Evolutionary conservation across 1,140 invertebrate species (phyloP).

Genomic region (Solenopsis invicta): DNA sequence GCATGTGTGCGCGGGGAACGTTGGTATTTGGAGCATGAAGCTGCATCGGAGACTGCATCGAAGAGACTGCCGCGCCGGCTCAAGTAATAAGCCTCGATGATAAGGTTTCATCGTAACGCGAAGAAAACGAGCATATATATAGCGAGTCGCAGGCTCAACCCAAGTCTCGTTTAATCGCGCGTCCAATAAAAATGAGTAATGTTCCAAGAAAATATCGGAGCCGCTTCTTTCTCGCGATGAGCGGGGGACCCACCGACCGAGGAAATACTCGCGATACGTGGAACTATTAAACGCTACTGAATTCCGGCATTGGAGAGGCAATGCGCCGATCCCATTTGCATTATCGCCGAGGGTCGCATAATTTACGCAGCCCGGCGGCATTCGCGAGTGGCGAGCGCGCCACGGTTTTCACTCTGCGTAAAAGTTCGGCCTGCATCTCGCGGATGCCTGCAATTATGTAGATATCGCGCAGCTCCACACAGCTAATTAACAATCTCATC

Average conservation of each 20-base stretch:
- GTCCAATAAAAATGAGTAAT: conserved; percentile 58
- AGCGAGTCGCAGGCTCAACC: conserved; percentile 1
- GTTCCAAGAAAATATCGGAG: conserved; percentile 50
- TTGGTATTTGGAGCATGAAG: conserved; percentile 44
- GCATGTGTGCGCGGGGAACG: not conserved
- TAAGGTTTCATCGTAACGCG: conserved; percentile 42
- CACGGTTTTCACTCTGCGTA: conserved; percentile 8
- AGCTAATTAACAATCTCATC: conserved; percentile 68
- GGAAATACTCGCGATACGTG: conserved; percentile 56
- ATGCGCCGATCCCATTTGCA: conserved; percentile 71
- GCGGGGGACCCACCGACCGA: not conserved
- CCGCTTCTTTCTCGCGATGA: conserved; percentile 1
- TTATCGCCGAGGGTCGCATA: conserved; percentile 76
- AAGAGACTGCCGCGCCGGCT: conserved; percentile 14
- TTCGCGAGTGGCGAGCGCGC: conserved; percentile 18
- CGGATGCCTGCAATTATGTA: conserved; percentile 61
- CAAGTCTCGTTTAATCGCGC: conserved; percentile 49
- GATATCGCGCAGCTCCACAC: conserved; percentile 56
- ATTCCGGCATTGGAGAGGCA: conserved; percentile 72
- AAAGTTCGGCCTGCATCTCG: conserved; percentile 42
- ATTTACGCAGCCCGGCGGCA: conserved; percentile 64
- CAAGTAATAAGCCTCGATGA: conserved; percentile 52
- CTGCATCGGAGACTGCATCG: conserved; percentile 3
- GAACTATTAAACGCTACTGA: conserved; percentile 70
- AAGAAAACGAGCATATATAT: conserved; percentile 7